phyloP scores from a whole-genome alignment of 2,888 invertebrate species.

The Cephus spinipes region DNA sequence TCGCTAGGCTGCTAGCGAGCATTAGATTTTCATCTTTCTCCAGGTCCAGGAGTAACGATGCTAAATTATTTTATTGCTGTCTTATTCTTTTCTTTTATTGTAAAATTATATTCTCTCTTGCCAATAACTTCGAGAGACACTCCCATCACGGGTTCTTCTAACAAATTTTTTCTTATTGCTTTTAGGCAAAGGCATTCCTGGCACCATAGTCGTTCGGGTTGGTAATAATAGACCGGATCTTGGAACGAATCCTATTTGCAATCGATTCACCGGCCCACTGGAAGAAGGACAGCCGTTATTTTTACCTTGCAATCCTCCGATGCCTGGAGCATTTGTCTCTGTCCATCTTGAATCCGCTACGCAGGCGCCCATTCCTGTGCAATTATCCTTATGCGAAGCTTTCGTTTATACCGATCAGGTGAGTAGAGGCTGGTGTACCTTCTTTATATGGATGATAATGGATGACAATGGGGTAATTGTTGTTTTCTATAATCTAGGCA shows the following conservation, averaged over 20 bases:
- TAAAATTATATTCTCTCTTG: neutral
- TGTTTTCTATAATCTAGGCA: constrained; percentile 69
- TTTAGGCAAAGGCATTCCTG: constrained; percentile 80
- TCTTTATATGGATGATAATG: neutral
- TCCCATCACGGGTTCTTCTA: neutral
- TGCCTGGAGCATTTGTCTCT: constrained; percentile 95
- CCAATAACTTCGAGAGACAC: neutral
- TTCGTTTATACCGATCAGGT: constrained; percentile 93
- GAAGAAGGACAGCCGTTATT: constrained; percentile 93
- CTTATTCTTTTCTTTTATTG: neutral
- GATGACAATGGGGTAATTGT: neutral
- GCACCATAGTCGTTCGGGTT: constrained; percentile 88
- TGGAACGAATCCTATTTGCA: constrained; percentile 92
- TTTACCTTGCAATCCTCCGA: constrained; percentile 92
- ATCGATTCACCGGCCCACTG: constrained; percentile 86
- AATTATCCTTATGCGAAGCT: constrained; percentile 91
- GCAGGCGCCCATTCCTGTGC: constrained; percentile 69
- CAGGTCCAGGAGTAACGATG: neutral
- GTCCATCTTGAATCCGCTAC: constrained; percentile 85
- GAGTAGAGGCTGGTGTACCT: constrained; percentile 15
- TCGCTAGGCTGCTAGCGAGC: neutral
- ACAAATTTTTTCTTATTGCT: constrained; percentile 21
- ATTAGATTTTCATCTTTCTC: neutral
- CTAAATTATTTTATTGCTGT: neutral
- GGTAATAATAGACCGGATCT: constrained; percentile 94